phyloP scores from a whole-genome alignment of 2,113 vertebrate species.

The Apaloderma vittatum region DNA sequence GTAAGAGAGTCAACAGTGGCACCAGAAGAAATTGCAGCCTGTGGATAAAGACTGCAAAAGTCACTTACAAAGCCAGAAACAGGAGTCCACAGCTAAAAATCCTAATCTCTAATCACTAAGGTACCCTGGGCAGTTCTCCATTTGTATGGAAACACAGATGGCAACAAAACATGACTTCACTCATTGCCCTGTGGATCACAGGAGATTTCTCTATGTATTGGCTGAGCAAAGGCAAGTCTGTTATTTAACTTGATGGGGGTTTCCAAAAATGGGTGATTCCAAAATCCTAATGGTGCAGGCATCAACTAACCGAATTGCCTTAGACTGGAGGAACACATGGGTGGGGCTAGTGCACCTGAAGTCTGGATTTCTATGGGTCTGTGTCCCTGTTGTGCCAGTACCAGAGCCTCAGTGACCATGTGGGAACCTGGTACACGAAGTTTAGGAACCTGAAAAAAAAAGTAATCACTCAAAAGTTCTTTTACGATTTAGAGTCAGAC shows the following conservation, averaged over 20 bases:
- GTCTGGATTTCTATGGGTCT: not conserved
- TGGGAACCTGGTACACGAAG: not conserved
- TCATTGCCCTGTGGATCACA: not conserved
- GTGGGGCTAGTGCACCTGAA: not conserved
- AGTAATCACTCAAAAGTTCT: not conserved
- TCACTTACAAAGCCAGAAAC: not conserved
- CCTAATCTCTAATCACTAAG: not conserved
- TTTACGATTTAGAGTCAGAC: not conserved
- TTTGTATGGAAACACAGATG: not conserved
- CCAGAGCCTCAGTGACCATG: accelerated
- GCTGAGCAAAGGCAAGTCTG: not conserved
- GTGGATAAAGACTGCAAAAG: not conserved
- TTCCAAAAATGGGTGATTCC: not conserved
- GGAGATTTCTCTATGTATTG: not conserved
- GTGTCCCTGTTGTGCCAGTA: not conserved
- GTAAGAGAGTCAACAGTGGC: not conserved
- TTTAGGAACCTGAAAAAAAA: slow-evolving; percentile 27
- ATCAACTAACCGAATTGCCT: not conserved
- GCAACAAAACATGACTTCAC: not conserved
- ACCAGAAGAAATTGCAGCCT: not conserved
- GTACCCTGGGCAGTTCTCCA: not conserved
- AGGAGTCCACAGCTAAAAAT: not conserved
- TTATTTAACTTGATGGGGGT: not conserved
- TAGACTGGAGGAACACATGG: not conserved
- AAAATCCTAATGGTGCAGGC: not conserved